Percentiles rank a stretch among this genome's conserved stretches.
These are phyloP conservation scores for Helicoverpa armigera DNA, from an alignment of 1,140 invertebrate genomes.

Conservation along the genomic window DNA sequence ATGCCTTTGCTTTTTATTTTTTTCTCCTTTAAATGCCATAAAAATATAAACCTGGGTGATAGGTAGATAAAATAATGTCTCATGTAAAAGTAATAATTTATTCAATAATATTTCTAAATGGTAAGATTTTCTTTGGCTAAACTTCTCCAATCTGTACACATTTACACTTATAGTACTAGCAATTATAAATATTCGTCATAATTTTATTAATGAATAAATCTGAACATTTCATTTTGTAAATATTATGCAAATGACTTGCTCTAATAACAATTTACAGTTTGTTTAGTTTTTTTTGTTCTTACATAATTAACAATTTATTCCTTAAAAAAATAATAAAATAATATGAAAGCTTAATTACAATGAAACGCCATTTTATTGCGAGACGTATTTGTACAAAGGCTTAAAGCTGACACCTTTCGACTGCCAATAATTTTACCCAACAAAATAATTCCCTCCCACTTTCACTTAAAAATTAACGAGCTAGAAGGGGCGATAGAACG, in stretches of 20 bases:
- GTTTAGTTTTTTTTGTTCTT: not conserved
- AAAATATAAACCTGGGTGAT: not conserved
- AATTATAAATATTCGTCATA: not conserved
- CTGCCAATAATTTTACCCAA: not conserved
- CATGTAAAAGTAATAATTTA: slow-evolving; percentile 57
- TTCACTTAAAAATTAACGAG: too few relatives aligned
- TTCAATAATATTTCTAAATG: slow-evolving; percentile 50
- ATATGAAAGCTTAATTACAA: not conserved
- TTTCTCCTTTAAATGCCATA: not conserved
- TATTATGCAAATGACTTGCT: not conserved
- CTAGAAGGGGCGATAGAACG: too few relatives aligned
- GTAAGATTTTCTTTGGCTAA: slow-evolving; percentile 67
- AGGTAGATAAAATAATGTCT: not conserved
- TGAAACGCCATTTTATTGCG: not conserved
- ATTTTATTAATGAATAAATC: not conserved
- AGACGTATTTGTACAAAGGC: slow-evolving; percentile 18
- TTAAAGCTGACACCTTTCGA: slow-evolving; percentile 21
- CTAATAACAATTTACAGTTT: not conserved
- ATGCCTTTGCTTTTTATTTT: not conserved
- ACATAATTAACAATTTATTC: too few relatives aligned
- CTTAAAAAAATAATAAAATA: too few relatives aligned
- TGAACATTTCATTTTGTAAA: not conserved
- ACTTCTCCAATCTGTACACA: slow-evolving; percentile 53
- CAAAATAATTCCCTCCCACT: not conserved
- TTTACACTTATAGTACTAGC: slow-evolving; percentile 14